Base-by-base conservation (phyloP, 2,888 invertebrate genomes). In the Pollenia angustigena region DNA sequence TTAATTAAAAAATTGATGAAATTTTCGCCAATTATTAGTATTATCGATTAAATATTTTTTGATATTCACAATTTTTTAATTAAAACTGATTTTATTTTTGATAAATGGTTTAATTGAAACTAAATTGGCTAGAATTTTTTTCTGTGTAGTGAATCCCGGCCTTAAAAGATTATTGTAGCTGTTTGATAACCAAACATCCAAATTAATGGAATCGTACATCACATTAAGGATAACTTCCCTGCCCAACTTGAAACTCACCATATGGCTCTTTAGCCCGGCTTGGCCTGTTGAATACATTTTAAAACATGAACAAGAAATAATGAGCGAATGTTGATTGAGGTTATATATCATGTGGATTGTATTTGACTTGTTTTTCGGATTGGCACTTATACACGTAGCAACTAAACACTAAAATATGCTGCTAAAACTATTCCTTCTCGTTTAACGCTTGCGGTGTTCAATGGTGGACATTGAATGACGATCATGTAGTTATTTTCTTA, bases 261-360 rank as follows among this genome's bases (percentile, higher is more conserved):
- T 74, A 78, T 85, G 72, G 71, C 64, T 68, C 54, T 50, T 78
- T 52, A 18, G 10, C 50, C 50, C 40, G 18, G 9, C 18, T 16
- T 48, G 8, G 10, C 10, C n/a, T 68, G 50, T 56, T 74, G 68
- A 83, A 72, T 68, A 32, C 64, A 80, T 56, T 72, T 32, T 46
- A 62, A 54, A 62, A 54, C 50, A 54, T 42, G 62, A 78, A 68
- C 74, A 87, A 52, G 48, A 81, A 84, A 85, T 89, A 89, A 92
- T 92, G 90, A 91, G 91, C 90, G 90, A 91, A 91, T 91, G 91
- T 91, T 92, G 92, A 92, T 92, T 92, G 91, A 92, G 92, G 92
- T 92, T 91, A 91, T 92, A 91, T 92, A 90, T 91, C 91, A 90
- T 90, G 89, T 81, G 81, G 85, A 71, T 74, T 85, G 75, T 32